Conservation (phyloP, 2,888 invertebrate species). For the Ceriagrion tenellum region DNA sequence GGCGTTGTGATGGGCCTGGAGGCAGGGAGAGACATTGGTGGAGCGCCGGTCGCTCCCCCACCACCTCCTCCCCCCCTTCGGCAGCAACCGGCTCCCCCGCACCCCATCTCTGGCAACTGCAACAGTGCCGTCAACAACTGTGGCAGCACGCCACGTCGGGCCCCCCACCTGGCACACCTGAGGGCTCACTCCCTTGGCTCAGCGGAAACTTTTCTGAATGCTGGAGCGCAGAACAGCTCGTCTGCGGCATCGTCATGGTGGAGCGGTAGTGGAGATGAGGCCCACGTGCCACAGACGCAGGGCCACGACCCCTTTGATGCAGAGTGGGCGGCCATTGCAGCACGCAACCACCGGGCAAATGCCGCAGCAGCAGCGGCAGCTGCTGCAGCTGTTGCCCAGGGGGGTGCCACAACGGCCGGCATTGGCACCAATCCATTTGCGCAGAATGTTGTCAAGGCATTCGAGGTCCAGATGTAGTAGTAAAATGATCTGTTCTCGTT, state of each 20-base stretch:
- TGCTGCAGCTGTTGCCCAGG: slow-evolving; percentile 70
- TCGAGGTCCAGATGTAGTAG: slow-evolving; percentile 82
- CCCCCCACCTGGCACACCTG: slow-evolving; percentile 79
- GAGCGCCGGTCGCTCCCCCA: not conserved
- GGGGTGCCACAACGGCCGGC: slow-evolving; percentile 78
- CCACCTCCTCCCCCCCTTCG: not conserved
- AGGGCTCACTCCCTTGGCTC: slow-evolving; percentile 81
- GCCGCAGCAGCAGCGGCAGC: slow-evolving; percentile 34
- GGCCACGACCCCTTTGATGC: slow-evolving; percentile 88
- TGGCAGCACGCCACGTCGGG: slow-evolving; percentile 77
- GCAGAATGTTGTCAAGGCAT: slow-evolving; percentile 80
- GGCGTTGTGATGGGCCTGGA: slow-evolving; percentile 69
- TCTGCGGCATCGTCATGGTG: slow-evolving; percentile 68
- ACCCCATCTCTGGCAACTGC: slow-evolving; percentile 71
- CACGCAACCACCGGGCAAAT: slow-evolving; percentile 74
- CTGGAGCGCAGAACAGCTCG: slow-evolving; percentile 58
- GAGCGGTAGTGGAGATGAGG: slow-evolving; percentile 51
- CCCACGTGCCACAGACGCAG: slow-evolving; percentile 63
- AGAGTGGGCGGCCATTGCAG: slow-evolving; percentile 87
- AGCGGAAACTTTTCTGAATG: slow-evolving; percentile 75
- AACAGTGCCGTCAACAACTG: slow-evolving; percentile 65
- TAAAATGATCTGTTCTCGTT: not conserved
- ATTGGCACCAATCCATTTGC: slow-evolving; percentile 82
- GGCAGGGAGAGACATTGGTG: not conserved
- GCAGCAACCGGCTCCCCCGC: slow-evolving; percentile 71